These are phyloP conservation scores for Stichodactyla mertensii DNA, from an alignment of 64 coral and sea anemone genomes.

Conservation along the genomic window DNA sequence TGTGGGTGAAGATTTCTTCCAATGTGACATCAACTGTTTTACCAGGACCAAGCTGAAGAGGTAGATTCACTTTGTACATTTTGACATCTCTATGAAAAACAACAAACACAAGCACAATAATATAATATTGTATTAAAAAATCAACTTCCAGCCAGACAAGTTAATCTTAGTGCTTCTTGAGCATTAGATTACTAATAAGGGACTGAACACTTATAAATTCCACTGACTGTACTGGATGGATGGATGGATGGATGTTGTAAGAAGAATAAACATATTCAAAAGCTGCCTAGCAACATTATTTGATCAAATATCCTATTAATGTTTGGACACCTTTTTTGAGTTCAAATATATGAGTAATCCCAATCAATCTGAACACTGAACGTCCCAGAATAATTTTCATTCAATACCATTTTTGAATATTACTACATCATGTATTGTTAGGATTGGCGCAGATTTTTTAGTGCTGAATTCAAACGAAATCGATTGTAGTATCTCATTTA, in stretches of 20 bases:
- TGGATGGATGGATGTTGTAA: neutral
- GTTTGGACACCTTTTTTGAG: neutral
- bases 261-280: neutral
- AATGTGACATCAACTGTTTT: conserved; percentile 47
- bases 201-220: no score
- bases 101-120: no score
- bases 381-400: neutral
- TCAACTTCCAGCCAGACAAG: no score
- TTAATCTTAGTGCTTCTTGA: no score
- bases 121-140: no score
- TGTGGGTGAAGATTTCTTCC: conserved; percentile 84
- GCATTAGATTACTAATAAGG: no score
- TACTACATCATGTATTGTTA: neutral
- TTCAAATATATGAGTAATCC: neutral
- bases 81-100: conserved; percentile 53
- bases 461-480: neutral
- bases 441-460: neutral
- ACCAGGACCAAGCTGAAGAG: conserved; percentile 51
- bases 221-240: no score
- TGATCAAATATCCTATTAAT: neutral
- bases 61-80: conserved; percentile 50
- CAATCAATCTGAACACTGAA: neutral
- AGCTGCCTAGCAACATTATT: neutral
- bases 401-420: neutral
- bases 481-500: neutral